Evolutionary conservation across 1,140 invertebrate genomes (phyloP).

Genomic region (Drosophila littoralis): DNA sequence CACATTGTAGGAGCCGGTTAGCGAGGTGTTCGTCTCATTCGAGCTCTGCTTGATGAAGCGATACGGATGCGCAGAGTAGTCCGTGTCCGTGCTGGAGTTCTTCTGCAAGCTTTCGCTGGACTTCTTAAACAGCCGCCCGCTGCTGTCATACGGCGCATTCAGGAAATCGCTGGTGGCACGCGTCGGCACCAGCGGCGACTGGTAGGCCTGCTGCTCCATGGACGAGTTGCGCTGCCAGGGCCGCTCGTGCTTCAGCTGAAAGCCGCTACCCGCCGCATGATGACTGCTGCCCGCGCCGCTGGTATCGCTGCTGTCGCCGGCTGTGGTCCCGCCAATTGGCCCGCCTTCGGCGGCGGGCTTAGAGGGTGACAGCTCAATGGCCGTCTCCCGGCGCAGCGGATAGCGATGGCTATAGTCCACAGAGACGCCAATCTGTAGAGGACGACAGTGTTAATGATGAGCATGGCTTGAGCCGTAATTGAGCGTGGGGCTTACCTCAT

Average conservation of each 20-base stretch:
- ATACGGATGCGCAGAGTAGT: conserved; percentile 83
- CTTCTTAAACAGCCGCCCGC: conserved; percentile 74
- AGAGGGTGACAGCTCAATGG: conserved; percentile 82
- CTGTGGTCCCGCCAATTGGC: conserved; percentile 49
- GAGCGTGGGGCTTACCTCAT: conserved; percentile 58
- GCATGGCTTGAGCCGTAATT: too few species aligned
- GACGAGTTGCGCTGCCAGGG: conserved; percentile 80
- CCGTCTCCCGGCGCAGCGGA: conserved; percentile 80
- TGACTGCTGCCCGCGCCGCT: conserved; percentile 61
- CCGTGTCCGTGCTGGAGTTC: conserved; percentile 84
- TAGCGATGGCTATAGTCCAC: conserved; percentile 80
- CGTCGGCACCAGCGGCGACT: conserved; percentile 68
- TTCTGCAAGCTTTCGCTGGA: conserved; percentile 83
- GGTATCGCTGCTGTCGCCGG: conserved; percentile 61
- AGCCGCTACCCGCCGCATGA: conserved; percentile 58
- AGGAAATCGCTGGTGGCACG: conserved; percentile 81
- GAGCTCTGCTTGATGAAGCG: conserved; percentile 84
- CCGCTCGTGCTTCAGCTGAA: conserved; percentile 77
- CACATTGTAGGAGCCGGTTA: conserved; percentile 82
- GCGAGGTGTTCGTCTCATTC: conserved; percentile 83
- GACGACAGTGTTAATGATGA: too few species aligned
- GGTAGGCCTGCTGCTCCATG: conserved; percentile 77
- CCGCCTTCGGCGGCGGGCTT: conserved; percentile 73
- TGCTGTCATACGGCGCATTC: conserved; percentile 76
- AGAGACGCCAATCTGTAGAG: conserved; percentile 61